Percentiles rank a stretch among this genome's conserved stretches.
phyloP scores from a whole-genome alignment of 2,797 vertebrate species.

The Sebastes oblongus region DNA sequence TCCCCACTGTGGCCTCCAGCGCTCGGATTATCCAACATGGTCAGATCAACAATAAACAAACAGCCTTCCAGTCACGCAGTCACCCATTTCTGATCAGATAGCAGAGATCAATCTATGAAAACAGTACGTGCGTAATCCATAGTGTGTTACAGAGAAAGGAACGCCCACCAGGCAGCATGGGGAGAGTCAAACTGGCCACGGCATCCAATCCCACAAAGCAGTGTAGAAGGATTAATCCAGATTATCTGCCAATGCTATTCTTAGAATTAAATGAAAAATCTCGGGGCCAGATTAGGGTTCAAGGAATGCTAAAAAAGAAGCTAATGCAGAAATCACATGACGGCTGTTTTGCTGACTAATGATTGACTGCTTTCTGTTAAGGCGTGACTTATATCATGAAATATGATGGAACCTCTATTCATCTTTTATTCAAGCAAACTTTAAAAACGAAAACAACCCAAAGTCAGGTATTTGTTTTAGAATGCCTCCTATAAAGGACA shows the following conservation, averaged over 20 bases:
- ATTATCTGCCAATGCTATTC: slow-evolving; percentile 74
- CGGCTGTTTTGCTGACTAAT: neutral
- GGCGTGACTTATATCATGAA: neutral
- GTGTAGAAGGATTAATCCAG: slow-evolving; percentile 65
- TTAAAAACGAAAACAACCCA: neutral
- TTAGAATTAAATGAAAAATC: slow-evolving; percentile 65
- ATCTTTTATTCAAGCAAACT: neutral
- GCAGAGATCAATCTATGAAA: slow-evolving; percentile 48
- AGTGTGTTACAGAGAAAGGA: slow-evolving; percentile 9
- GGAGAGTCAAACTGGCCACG: neutral
- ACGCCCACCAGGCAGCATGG: slow-evolving; percentile 3
- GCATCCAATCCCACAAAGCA: slow-evolving; percentile 56
- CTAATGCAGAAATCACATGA: slow-evolving; percentile 17
- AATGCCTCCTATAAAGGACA: neutral
- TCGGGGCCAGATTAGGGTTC: slow-evolving; percentile 40
- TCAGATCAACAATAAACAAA: slow-evolving; percentile 58
- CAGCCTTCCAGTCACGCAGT: slow-evolving; percentile 54
- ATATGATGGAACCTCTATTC: neutral
- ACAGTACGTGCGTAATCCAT: slow-evolving; percentile 25
- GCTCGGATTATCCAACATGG: slow-evolving; percentile 46
- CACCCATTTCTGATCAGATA: slow-evolving; percentile 36
- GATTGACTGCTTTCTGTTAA: neutral
- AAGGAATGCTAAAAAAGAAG: slow-evolving; percentile 41
- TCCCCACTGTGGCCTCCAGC: slow-evolving; percentile 27
- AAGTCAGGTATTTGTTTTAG: neutral